These are phyloP conservation scores for Halcyon badia DNA, from an alignment of 2,797 vertebrate species.

Conservation along the genomic window DNA sequence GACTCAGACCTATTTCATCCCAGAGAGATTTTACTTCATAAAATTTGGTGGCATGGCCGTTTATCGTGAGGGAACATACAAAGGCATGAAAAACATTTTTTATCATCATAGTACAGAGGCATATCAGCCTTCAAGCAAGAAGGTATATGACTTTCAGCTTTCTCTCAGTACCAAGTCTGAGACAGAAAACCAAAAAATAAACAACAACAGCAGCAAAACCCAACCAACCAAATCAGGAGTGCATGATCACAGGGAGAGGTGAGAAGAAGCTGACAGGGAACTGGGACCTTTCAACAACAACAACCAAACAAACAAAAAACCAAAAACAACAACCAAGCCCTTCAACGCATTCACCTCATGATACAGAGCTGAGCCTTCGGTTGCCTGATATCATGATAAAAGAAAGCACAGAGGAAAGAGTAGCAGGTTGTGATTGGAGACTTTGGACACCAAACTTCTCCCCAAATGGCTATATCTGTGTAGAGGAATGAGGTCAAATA, in stretches of 20 bases:
- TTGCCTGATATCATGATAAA: neutral
- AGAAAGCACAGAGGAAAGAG: neutral
- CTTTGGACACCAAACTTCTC: neutral
- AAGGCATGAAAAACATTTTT: neutral
- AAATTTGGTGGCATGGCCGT: neutral
- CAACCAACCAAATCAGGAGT: rapidly evolving
- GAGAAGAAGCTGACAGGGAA: neutral
- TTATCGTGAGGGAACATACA: neutral
- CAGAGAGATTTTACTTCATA: neutral
- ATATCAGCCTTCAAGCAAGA: neutral
- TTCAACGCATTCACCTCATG: rapidly evolving
- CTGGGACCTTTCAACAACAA: neutral
- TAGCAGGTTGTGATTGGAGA: neutral
- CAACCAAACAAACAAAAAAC: too few relatives aligned
- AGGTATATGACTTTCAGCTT: neutral
- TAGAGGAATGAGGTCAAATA: neutral
- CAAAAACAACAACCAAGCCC: neutral
- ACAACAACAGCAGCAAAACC: neutral
- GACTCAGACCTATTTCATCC: neutral
- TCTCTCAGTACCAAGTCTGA: neutral
- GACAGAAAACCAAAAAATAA: neutral
- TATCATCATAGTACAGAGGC: neutral
- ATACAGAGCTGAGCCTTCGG: neutral
- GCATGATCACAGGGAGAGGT: rapidly evolving
- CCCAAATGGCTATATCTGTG: neutral